Base-by-base conservation (phyloP, 2,113 vertebrate genomes). In the Scomber scombrus region DNA sequence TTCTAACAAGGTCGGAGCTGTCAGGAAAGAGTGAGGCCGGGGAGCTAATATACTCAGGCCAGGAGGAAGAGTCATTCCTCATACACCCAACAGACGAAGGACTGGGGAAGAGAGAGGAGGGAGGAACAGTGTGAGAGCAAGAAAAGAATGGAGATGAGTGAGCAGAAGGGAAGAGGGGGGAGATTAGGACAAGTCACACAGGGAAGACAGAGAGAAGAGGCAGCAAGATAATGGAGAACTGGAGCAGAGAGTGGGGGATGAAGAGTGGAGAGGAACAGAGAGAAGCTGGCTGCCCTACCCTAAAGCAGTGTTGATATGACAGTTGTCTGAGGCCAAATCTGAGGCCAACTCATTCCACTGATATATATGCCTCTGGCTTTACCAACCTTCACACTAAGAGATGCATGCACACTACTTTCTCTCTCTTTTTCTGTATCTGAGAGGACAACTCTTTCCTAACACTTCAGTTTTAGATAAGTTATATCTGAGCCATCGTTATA, bases 1-100 rank as follows among this genome's bases (percentile, higher is more conserved):
- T 79, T 89, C 88, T 90, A 93, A 93, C 93, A 93, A 94, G 93
- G 93, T 94, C 89, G 86, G 50, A 84, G 83, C 90, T 93, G 93
- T 90, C 91, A 82, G 85, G 57, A 84, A 84, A 86, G 88, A 90
- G 86, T 84, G 83, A 91, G 88, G 86, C 87, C 23, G 61, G 62
- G 73, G 67, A 73, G 68, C 79, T 91, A 89, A 92, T 89, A 83
- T 84, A 92, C 88, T 80, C 77, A 67, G 83, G 77, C 84, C 77
- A 81, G 80, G 79, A 87, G 89, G 84, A 92, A 93, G 84, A 84
- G 60, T 69, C 84, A 91, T 94, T 84, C 80, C 85, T 93, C 88
- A 93, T 78, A 71, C 49, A 57, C 76, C 80, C 70, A 85, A 70
- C 81, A 80, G 72, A 78, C 5, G 40, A 49, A 72, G 71, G 57